These are phyloP conservation scores for Botrylloides violaceus DNA, from an alignment of 23 tunicate genomes.

Conservation along the genomic window DNA sequence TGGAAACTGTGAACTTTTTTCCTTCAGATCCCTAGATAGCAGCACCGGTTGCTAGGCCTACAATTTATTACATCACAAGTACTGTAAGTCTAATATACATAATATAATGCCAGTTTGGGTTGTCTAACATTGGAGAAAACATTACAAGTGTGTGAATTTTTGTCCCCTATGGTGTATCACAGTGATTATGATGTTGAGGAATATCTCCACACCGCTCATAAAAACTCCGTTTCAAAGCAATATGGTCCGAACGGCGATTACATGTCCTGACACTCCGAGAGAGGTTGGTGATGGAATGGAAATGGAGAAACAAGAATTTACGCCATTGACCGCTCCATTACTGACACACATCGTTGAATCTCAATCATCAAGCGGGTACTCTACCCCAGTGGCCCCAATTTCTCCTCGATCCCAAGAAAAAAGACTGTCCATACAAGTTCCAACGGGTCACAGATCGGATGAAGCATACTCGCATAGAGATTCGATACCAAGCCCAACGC, in stretches of 20 bases:
- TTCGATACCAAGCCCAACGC: slow-evolving; percentile 16
- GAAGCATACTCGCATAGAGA: slow-evolving; percentile 2
- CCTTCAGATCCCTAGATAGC: too few species aligned
- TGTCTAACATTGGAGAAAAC: too few species aligned
- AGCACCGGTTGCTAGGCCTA: too few species aligned
- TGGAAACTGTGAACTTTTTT: too few species aligned
- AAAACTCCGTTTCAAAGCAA: slow-evolving; percentile 8
- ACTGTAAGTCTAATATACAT: too few species aligned
- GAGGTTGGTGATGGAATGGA: slow-evolving; percentile 93
- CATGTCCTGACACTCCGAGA: slow-evolving; percentile 46
- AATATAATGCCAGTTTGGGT: too few species aligned
- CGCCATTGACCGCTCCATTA: neutral
- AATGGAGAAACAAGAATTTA: slow-evolving; percentile 1
- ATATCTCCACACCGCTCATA: too few species aligned
- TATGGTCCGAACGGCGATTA: slow-evolving; percentile 8
- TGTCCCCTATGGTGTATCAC: too few species aligned
- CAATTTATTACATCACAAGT: too few species aligned
- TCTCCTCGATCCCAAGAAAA: neutral
- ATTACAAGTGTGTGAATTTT: too few species aligned
- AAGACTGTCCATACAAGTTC: neutral
- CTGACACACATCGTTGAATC: slow-evolving; percentile 5
- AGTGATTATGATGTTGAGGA: too few species aligned
- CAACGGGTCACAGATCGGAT: slow-evolving; percentile 8
- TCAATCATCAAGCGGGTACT: slow-evolving; percentile 17
- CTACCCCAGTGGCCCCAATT: neutral